Percentiles rank a stretch among this genome's conserved stretches.
Conservation (phyloP, 1,140 invertebrate genomes). For the Zaprionus vittiger region DNA sequence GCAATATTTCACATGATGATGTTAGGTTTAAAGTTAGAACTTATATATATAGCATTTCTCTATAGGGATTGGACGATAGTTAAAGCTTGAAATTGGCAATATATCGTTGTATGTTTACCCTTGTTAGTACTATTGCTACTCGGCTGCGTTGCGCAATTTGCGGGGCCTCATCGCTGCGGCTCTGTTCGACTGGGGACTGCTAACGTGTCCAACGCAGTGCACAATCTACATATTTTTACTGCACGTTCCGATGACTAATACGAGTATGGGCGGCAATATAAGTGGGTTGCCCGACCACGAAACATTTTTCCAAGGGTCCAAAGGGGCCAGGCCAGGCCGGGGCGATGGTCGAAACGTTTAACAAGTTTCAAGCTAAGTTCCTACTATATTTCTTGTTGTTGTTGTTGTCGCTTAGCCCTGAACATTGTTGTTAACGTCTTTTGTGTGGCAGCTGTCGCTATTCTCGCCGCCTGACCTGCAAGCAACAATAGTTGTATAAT, state of each 20-base stretch:
- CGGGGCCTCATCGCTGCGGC: conserved; percentile 29
- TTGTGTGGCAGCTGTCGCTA: conserved; percentile 48
- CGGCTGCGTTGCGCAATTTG: conserved; percentile 36
- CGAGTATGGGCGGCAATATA: conserved; percentile 14
- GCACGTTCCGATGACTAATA: conserved; percentile 42
- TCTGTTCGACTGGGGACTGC: conserved; percentile 32
- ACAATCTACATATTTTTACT: conserved; percentile 25
- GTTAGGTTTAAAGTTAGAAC: not conserved
- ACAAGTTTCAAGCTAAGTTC: conserved; percentile 32
- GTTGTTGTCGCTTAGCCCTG: conserved; percentile 43
- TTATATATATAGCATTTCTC: not conserved
- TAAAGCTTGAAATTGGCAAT: conserved; percentile 1
- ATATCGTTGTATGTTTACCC: conserved; percentile 3
- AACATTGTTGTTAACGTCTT: conserved; percentile 43
- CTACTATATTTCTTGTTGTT: not conserved
- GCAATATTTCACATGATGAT: not conserved
- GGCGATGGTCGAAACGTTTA: conserved; percentile 69
- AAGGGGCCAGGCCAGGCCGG: conserved; percentile 12
- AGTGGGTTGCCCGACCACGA: conserved; percentile 23
- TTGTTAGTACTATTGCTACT: conserved; percentile 19
- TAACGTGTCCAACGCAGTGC: not conserved
- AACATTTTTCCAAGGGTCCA: conserved; percentile 22
- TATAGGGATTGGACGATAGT: not conserved
- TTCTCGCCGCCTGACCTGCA: conserved; percentile 49
- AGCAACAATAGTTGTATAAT: conserved; percentile 51